Percentiles rank a stretch among this genome's conserved stretches.
phyloP scores from a whole-genome alignment of 2,113 vertebrate genomes.

The Gymnarchus niloticus region DNA sequence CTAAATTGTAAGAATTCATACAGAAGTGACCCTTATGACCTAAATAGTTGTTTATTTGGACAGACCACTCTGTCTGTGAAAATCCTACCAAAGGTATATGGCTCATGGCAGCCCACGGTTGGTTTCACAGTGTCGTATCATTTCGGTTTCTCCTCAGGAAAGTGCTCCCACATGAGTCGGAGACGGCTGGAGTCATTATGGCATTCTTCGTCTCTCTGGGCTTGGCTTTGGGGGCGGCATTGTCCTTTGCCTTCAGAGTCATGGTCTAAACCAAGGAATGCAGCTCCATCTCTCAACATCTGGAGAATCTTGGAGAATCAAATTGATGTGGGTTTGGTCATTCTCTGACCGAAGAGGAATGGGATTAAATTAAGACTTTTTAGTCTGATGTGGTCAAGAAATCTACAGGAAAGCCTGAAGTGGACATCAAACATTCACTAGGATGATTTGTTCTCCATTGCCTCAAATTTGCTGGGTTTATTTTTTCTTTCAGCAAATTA shows the following conservation, averaged over 20 bases:
- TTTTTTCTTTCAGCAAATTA: background rate
- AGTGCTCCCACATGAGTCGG: constrained; percentile 75
- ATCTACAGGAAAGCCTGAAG: background rate
- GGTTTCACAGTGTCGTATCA: background rate
- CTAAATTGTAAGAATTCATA: background rate
- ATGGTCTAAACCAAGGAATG: constrained; percentile 61
- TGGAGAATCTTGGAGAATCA: background rate
- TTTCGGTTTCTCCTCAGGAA: constrained; percentile 66
- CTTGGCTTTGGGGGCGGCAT: constrained; percentile 77
- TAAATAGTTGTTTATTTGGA: background rate
- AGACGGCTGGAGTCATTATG: constrained; percentile 93
- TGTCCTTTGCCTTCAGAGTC: constrained; percentile 74
- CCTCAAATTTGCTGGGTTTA: background rate
- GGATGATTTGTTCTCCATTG: background rate
- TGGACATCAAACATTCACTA: background rate
- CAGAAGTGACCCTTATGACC: background rate
- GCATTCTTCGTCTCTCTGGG: constrained; percentile 90
- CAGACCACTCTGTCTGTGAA: background rate
- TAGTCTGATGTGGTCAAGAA: background rate
- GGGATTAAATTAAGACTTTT: background rate
- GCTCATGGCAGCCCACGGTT: background rate
- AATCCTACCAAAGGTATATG: background rate
- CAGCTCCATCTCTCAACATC: background rate
- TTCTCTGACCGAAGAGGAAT: background rate
- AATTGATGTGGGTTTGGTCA: background rate